phyloP scores from a whole-genome alignment of 1,140 invertebrate species.

The Augochlora pura region DNA sequence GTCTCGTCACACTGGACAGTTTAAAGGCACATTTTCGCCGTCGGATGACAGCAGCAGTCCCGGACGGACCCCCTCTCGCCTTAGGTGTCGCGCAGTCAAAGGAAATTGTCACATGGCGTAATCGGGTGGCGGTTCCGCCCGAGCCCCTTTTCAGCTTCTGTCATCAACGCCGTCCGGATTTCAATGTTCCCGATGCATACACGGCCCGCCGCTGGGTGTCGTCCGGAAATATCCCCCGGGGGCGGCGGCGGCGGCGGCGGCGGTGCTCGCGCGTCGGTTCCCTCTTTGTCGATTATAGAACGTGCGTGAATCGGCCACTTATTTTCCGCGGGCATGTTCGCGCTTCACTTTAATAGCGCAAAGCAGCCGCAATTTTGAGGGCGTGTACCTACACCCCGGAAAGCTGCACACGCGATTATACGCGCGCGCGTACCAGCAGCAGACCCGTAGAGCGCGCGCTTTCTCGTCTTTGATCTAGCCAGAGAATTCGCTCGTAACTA shows the following conservation, averaged over 20 bases:
- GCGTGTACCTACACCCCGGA: neutral
- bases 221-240: constrained; percentile 34
- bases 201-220: constrained; percentile 7
- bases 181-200: constrained; percentile 1
- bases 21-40: neutral
- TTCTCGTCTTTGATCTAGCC: constrained; percentile 31
- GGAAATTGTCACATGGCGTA: constrained; percentile 38
- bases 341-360: constrained; percentile 30
- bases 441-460: neutral
- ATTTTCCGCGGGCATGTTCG: constrained; percentile 31
- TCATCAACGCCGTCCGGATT: constrained; percentile 10
- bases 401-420: constrained; percentile 17
- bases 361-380: constrained; percentile 32
- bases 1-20: too few species aligned
- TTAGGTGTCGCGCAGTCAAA: constrained; percentile 5
- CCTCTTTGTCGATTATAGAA: constrained; percentile 41
- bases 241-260: too few species aligned
- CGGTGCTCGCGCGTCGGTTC: constrained; percentile 10
- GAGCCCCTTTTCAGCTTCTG: constrained; percentile 12
- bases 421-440: neutral
- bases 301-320: constrained; percentile 32
- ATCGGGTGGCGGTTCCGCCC: constrained; percentile 15
- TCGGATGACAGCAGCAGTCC: neutral
- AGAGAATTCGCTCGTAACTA: constrained; percentile 27
- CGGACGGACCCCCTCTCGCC: neutral